Base-by-base conservation (phyloP, 1,140 invertebrate species). In the Pogonus chalceus region DNA sequence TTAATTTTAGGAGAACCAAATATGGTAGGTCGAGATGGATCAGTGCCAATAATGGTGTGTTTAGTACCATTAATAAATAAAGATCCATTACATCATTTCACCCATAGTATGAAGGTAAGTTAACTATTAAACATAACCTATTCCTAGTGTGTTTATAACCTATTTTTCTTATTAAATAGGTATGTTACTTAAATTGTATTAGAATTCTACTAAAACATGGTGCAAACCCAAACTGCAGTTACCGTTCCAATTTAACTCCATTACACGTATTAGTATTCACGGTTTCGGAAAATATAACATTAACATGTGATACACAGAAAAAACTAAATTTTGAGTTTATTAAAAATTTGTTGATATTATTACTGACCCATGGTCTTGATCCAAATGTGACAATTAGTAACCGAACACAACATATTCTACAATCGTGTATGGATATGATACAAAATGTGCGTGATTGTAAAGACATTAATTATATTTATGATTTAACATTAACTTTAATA, bases 21-120 rank as follows among this genome's bases (percentile, higher is more conserved):
- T 63, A 76, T 83, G 61, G 82, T 83, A 10, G 84, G 82, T 0
- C 64, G 83, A 16, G 83, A 86, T 70, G 83, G 83, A 12, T 81
- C 79, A 22, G 82, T 83, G 20, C 82, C 83, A 4, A 75, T 86
- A 26, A 86, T 86, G 82, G 82, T 86, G 7, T 81, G 84, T 60
- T 67, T 86, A 14, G 83, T 86, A 20, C 84, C 84, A 23, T 71
- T 86, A 4, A 85, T 86, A 35, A 86, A 86, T 62, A 86, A 85
- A 63, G 83, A 85, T 71, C 82, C 82, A 31, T 62, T 86, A 35
- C 83, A 85, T 67, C 81, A 83, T 65, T 83, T 85, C 60, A 84
- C 82, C 16, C 84, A 86, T 67, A 82, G 76, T 49, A 85, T 85
- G 80, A 86, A 86, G 72, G 81, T 81, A 62, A 63, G 58, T 47